Conservation (phyloP, 2,888 invertebrate species). For the Apamea anceps region DNA sequence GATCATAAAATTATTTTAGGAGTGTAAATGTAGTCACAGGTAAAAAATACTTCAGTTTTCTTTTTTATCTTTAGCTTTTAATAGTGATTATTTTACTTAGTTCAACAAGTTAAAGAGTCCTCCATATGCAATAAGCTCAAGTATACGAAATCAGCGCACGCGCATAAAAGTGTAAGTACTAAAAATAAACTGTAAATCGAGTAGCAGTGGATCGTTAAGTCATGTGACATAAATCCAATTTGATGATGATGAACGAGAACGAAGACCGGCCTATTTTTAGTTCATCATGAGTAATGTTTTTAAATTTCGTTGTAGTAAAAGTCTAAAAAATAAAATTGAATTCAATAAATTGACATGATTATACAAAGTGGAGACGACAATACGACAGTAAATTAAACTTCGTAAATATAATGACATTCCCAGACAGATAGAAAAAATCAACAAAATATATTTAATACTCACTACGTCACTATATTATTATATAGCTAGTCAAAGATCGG, state of each 20-base stretch:
- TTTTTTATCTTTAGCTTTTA: not conserved
- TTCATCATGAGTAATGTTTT: constrained; percentile 31
- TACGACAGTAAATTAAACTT: not conserved
- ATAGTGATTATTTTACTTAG: not conserved
- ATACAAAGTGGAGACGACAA: not conserved
- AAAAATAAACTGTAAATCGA: constrained; percentile 53
- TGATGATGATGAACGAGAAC: constrained; percentile 67
- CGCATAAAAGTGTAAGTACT: constrained; percentile 54
- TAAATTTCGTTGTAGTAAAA: too few relatives aligned
- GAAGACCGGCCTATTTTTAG: constrained; percentile 67
- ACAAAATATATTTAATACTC: not conserved
- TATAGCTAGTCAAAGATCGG: not conserved
- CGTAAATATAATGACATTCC: not conserved
- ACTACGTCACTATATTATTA: too few relatives aligned
- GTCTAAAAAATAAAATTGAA: not conserved
- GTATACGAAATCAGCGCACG: constrained; percentile 3
- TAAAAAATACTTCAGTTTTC: not conserved
- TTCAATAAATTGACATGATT: not conserved
- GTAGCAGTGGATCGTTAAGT: constrained; percentile 65
- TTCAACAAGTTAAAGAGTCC: not conserved
- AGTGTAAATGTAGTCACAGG: not conserved
- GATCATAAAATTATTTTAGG: not conserved
- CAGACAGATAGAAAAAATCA: not conserved
- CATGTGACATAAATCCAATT: constrained; percentile 79
- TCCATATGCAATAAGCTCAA: not conserved